Percentiles rank a stretch among this genome's conserved stretches.
These are phyloP conservation scores for Scaptomyza graminum DNA, from an alignment of 1,140 invertebrate genomes.

Conservation along the genomic window DNA sequence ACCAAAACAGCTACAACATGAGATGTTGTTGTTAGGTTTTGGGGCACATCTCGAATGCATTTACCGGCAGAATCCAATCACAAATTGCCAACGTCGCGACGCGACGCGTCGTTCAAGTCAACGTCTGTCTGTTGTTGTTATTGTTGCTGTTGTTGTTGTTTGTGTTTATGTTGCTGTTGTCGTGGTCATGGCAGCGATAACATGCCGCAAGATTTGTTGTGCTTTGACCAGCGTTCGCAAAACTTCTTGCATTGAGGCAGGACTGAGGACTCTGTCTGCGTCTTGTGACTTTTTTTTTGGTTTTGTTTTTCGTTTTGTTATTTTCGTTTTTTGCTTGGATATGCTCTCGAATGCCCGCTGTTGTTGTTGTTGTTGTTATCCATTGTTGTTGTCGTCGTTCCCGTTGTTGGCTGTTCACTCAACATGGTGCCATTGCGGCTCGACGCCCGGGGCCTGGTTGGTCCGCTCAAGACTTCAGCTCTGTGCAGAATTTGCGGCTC, in stretches of 20 bases:
- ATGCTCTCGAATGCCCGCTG: slow-evolving; percentile 34
- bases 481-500: slow-evolving; percentile 36
- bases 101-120: slow-evolving; percentile 35
- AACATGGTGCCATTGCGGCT: slow-evolving; percentile 60
- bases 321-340: too few species aligned
- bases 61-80: slow-evolving; percentile 58
- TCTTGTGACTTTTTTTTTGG: not conserved
- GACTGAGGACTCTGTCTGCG: slow-evolving; percentile 13
- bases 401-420: slow-evolving; percentile 42
- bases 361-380: slow-evolving; percentile 31
- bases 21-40: slow-evolving; percentile 5
- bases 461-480: slow-evolving; percentile 37
- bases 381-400: slow-evolving; percentile 35
- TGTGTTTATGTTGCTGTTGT: slow-evolving; percentile 45
- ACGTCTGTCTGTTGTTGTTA: slow-evolving; percentile 16
- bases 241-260: slow-evolving; percentile 39
- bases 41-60: slow-evolving; percentile 27
- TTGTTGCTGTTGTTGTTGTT: slow-evolving; percentile 27
- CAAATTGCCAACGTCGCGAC: slow-evolving; percentile 56
- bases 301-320: not conserved
- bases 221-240: slow-evolving; percentile 44
- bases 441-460: slow-evolving; percentile 14
- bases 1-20: not conserved
- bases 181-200: slow-evolving; percentile 60
- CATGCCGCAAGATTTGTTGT: slow-evolving; percentile 62